These are phyloP conservation scores for Apteryx owenii DNA, from an alignment of 2,113 vertebrate species.

Conservation along the genomic window DNA sequence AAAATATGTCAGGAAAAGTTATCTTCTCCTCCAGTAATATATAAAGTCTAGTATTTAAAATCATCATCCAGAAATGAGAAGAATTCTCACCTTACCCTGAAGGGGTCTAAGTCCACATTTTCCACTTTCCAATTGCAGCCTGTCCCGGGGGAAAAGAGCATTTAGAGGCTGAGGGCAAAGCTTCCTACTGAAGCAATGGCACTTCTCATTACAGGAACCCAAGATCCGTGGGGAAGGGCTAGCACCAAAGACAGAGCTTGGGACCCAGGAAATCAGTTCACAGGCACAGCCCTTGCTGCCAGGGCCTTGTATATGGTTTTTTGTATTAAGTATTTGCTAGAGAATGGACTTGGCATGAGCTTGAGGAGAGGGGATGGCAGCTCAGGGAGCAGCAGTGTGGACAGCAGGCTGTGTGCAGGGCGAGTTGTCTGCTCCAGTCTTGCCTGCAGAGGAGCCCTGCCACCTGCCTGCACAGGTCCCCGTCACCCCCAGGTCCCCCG, in stretches of 20 bases:
- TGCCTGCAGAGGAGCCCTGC: not conserved
- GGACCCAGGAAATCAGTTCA: not conserved
- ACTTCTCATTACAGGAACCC: not conserved
- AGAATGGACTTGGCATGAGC: not conserved
- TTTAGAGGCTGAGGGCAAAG: not conserved
- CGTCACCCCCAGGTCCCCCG: not conserved
- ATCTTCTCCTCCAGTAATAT: not conserved
- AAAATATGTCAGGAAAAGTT: not conserved
- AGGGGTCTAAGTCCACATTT: not conserved
- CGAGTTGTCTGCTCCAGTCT: not conserved
- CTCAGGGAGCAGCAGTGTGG: fast-evolving
- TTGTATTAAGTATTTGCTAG: not conserved
- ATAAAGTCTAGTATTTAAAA: not conserved
- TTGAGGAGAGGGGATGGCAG: not conserved
- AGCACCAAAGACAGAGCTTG: not conserved
- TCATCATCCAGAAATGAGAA: not conserved
- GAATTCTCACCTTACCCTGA: not conserved
- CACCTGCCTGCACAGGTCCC: fast-evolving
- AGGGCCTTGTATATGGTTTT: not conserved
- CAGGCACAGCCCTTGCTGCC: not conserved
- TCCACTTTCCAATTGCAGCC: not conserved
- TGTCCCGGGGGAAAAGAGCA: not conserved
- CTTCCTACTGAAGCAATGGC: not conserved
- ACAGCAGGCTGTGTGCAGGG: not conserved
- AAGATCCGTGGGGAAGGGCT: fast-evolving